Evolutionary conservation across 92 coral and sea anemone genomes (phyloP).

Genomic region (Galaxea fascicularis): DNA sequence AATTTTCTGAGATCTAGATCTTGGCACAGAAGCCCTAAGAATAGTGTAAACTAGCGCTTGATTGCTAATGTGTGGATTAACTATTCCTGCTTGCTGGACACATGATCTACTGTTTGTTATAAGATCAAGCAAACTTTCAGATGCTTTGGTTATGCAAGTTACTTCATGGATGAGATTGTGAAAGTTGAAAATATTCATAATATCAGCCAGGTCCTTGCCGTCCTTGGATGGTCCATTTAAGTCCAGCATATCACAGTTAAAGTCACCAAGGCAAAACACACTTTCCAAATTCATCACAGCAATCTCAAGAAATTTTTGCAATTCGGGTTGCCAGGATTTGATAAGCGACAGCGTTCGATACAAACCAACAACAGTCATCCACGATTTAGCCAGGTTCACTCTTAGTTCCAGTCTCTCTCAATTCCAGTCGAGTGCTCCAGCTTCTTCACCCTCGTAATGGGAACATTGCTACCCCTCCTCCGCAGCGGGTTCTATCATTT

Average conservation of each 20-base stretch:
- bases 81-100: constrained; percentile 23
- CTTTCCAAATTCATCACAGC: neutral
- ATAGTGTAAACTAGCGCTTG: constrained; percentile 38
- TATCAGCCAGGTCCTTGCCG: no score
- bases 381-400: neutral
- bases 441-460: neutral
- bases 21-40: constrained; percentile 18
- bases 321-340: constrained; percentile 2
- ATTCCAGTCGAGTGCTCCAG: neutral
- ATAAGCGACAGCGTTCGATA: neutral
- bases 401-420: neutral
- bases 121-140: no score
- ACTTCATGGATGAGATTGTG: no score
- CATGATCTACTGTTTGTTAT: constrained; percentile 28
- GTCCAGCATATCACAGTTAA: neutral
- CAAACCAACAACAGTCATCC: constrained; percentile 23
- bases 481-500: neutral
- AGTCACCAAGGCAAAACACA: neutral
- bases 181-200: no score
- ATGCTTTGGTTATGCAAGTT: no score
- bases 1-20: constrained; percentile 46
- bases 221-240: neutral
- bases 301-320: neutral
- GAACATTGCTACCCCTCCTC: neutral
- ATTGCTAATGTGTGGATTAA: constrained; percentile 42